Evolutionary conservation across 1,140 invertebrate genomes (phyloP).

Genomic region (Apolygus lucorum): DNA sequence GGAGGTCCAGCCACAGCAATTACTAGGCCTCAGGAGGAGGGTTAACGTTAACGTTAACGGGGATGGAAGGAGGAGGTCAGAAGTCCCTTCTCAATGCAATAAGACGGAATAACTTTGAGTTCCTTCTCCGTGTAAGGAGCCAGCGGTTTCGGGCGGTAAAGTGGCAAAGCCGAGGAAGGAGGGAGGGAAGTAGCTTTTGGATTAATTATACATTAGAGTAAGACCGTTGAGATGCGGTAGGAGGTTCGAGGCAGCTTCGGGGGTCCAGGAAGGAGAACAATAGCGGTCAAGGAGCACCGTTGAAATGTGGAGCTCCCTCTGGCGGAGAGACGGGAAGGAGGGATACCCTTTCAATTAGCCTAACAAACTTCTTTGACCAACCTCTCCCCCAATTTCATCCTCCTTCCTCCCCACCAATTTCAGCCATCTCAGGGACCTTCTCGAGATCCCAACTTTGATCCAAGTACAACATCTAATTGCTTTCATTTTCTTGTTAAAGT

Average conservation of each 20-base stretch:
- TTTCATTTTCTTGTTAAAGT: constrained; percentile 27
- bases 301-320: background rate
- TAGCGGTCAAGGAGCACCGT: constrained; percentile 18
- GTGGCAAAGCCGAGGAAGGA: background rate
- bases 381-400: background rate
- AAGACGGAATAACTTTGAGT: constrained; percentile 27
- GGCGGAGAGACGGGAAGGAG: background rate
- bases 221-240: background rate
- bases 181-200: constrained; percentile 9
- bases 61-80: background rate
- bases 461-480: constrained; percentile 25
- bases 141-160: too few species aligned
- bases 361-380: constrained; percentile 30
- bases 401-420: background rate
- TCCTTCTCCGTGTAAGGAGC: constrained; percentile 2
- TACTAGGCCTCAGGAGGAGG: background rate
- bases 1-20: background rate
- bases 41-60: background rate
- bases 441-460: constrained; percentile 24
- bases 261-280: constrained; percentile 16
- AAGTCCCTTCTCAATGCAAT: constrained; percentile 11
- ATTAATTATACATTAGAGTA: constrained; percentile 28
- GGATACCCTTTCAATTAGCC: constrained; percentile 22
- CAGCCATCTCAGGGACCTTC: background rate
- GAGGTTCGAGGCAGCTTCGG: background rate